Percentiles rank a stretch among this genome's conserved stretches.
Conservation (phyloP, 2,888 invertebrate genomes). For the Heteromurus nitidus region DNA sequence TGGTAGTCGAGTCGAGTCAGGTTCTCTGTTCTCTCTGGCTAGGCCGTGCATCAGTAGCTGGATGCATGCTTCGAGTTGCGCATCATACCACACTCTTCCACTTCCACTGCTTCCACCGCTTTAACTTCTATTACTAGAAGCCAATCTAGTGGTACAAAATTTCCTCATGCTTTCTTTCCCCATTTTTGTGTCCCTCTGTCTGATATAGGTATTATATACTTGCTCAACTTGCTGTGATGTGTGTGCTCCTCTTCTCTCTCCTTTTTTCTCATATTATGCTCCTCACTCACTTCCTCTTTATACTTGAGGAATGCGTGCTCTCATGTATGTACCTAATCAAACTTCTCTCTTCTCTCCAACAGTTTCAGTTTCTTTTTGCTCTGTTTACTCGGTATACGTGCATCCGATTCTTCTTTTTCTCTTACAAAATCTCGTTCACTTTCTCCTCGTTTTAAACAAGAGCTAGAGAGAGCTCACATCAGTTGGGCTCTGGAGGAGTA, state of each 20-base stretch:
- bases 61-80: slow-evolving; percentile 42
- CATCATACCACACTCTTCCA: slow-evolving; percentile 10
- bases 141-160: slow-evolving; percentile 4
- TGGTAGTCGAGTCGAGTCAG: no score
- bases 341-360: neutral
- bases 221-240: neutral
- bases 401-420: neutral
- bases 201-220: neutral
- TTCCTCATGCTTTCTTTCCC: slow-evolving; percentile 2
- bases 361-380: slow-evolving; percentile 18
- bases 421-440: slow-evolving; percentile 12
- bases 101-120: neutral
- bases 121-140: neutral
- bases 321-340: no score
- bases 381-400: slow-evolving; percentile 18
- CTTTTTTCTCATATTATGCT: neutral
- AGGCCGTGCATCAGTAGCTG: neutral
- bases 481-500: slow-evolving; percentile 11
- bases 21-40: no score
- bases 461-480: neutral
- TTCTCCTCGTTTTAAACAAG: slow-evolving; percentile 6
- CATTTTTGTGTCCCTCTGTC: neutral
- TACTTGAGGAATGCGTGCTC: neutral
- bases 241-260: neutral
- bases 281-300: slow-evolving; percentile 7